These are phyloP conservation scores for Tichodroma muraria DNA, from an alignment of 2,113 vertebrate species.

Conservation along the genomic window DNA sequence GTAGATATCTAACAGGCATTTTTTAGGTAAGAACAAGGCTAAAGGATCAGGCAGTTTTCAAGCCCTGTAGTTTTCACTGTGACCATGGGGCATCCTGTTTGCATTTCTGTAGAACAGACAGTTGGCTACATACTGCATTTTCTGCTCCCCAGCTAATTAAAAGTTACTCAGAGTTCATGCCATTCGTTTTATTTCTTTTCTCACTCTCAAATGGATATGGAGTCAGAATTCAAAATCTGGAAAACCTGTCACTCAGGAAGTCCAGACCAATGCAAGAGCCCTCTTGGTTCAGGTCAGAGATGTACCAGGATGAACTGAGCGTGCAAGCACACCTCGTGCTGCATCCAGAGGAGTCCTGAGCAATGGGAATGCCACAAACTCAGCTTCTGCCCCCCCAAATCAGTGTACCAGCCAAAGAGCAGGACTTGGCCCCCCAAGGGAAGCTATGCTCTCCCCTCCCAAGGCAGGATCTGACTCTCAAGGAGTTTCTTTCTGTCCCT, in stretches of 20 bases:
- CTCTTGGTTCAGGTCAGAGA: neutral
- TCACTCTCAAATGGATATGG: neutral
- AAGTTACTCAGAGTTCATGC: neutral
- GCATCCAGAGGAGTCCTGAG: neutral
- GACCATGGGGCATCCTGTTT: neutral
- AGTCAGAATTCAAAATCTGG: neutral
- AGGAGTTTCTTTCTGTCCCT: neutral
- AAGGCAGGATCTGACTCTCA: neutral
- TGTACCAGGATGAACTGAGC: fast-evolving
- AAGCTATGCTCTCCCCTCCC: neutral
- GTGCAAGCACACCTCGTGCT: neutral
- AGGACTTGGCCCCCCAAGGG: neutral
- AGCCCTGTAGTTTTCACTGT: neutral
- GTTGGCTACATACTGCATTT: neutral
- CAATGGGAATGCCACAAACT: neutral
- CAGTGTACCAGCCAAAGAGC: neutral
- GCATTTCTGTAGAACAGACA: neutral
- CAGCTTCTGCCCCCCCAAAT: neutral
- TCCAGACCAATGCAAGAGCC: fast-evolving
- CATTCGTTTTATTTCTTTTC: neutral
- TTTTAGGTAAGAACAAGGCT: neutral
- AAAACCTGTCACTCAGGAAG: neutral
- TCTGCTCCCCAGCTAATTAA: neutral
- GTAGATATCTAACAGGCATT: neutral
- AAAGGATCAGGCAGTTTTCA: neutral